Evolutionary conservation across 2,113 vertebrate genomes (phyloP).

Genomic region (Lepus timidus): DNA sequence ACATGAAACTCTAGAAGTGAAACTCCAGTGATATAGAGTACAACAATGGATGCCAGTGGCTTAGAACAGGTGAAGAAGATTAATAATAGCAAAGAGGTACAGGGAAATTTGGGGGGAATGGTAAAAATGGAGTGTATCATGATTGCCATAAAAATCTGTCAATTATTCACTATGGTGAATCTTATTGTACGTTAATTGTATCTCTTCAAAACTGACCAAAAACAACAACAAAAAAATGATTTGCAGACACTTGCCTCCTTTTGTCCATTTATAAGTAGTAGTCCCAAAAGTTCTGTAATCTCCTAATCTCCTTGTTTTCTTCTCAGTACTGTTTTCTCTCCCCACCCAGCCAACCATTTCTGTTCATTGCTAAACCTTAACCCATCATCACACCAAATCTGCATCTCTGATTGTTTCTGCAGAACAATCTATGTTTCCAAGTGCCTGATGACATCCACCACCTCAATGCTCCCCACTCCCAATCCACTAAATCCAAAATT

Average conservation of each 20-base stretch:
- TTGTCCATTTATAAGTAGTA: neutral
- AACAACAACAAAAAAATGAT: neutral
- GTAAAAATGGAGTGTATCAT: neutral
- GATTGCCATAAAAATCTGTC: neutral
- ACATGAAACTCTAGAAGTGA: slow-evolving; percentile 24
- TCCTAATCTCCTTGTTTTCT: neutral
- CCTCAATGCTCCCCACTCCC: neutral
- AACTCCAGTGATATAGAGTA: neutral
- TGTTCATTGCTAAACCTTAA: neutral
- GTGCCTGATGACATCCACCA: neutral
- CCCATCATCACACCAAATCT: neutral
- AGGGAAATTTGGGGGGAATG: neutral
- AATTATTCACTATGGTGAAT: neutral
- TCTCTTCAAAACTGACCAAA: slow-evolving; percentile 4
- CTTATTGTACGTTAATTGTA: neutral
- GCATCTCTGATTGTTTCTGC: neutral
- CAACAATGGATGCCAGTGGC: neutral
- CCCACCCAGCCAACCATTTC: neutral
- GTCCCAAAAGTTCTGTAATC: neutral
- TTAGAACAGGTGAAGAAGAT: neutral
- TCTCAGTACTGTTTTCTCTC: neutral
- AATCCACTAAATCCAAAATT: slow-evolving; percentile 13
- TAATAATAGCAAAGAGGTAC: slow-evolving; percentile 11
- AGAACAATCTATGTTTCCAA: neutral
- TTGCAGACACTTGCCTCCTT: neutral